Conservation (phyloP, 2,113 vertebrate species). For the Urocynchramus pylzowi region DNA sequence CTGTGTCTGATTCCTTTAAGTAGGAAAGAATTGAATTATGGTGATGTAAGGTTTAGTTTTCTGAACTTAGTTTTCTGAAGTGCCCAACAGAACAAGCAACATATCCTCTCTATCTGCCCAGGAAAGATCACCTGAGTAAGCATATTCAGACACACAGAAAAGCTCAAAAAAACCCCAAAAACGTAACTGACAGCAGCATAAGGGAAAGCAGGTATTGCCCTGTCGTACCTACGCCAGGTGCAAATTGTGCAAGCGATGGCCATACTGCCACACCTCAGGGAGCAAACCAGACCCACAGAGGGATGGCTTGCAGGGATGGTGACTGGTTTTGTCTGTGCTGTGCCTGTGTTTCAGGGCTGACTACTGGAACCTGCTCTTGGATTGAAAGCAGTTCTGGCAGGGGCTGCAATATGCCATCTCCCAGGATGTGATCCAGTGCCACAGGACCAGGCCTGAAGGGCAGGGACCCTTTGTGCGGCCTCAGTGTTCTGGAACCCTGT, state of each 20-base stretch:
- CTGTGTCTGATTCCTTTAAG: not conserved
- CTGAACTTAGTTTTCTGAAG: not conserved
- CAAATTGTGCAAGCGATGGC: accelerated
- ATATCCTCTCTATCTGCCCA: not conserved
- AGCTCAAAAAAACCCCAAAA: not conserved
- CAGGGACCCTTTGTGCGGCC: not conserved
- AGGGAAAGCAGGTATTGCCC: not conserved
- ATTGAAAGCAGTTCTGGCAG: not conserved
- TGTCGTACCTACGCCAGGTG: not conserved
- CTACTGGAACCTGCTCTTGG: not conserved
- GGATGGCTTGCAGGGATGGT: not conserved
- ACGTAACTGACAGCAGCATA: not conserved
- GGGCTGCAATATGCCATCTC: not conserved
- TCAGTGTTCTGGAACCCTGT: not conserved
- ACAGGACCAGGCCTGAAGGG: not conserved
- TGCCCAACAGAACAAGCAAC: not conserved
- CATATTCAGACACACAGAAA: not conserved
- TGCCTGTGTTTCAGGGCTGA: not conserved
- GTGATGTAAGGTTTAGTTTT: not conserved
- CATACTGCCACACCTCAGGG: not conserved
- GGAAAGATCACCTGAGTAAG: not conserved
- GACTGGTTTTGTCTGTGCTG: not conserved
- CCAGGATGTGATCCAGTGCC: not conserved
- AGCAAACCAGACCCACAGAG: not conserved
- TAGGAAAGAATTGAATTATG: not conserved